These are phyloP conservation scores for Baronia brevicornis DNA, from an alignment of 2,888 invertebrate species.

Conservation along the genomic window DNA sequence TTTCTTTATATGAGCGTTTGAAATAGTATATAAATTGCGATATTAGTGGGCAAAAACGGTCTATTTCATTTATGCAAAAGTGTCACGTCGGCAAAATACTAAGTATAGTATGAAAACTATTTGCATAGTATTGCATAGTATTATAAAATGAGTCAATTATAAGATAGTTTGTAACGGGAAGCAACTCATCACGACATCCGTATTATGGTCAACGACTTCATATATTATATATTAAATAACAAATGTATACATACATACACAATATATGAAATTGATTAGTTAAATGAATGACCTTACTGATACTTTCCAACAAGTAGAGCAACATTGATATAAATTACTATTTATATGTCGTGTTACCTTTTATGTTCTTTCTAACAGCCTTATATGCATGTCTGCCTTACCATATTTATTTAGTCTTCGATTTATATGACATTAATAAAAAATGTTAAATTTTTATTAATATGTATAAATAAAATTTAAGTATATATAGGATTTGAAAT, in stretches of 20 bases:
- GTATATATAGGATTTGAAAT: too few relatives aligned
- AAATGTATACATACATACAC: constrained; percentile 28
- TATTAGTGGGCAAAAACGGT: constrained; percentile 17
- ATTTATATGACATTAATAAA: constrained; percentile 2
- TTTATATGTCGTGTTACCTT: constrained; percentile 13
- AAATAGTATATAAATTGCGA: constrained; percentile 27
- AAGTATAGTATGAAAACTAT: constrained; percentile 25
- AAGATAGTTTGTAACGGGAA: constrained; percentile 65
- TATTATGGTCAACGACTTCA: constrained; percentile 61
- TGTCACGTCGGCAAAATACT: constrained; percentile 29
- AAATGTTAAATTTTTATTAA: too few relatives aligned
- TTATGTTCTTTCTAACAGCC: constrained; percentile 12
- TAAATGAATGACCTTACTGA: constrained; percentile 2
- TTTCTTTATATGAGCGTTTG: constrained; percentile 27
- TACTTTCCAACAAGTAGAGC: constrained; percentile 4
- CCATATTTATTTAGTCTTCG: constrained; percentile 1
- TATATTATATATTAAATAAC: constrained; percentile 38
- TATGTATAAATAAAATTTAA: neutral
- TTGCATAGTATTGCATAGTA: constrained; percentile 22
- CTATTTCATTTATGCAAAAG: constrained; percentile 15
- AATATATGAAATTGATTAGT: neutral
- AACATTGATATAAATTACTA: constrained; percentile 19
- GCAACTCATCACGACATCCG: constrained; percentile 33
- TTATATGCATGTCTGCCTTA: constrained; percentile 11
- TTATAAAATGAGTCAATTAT: constrained; percentile 51